These are phyloP conservation scores for Lycophotia porphyrea DNA, from an alignment of 2,888 invertebrate genomes.

Conservation along the genomic window DNA sequence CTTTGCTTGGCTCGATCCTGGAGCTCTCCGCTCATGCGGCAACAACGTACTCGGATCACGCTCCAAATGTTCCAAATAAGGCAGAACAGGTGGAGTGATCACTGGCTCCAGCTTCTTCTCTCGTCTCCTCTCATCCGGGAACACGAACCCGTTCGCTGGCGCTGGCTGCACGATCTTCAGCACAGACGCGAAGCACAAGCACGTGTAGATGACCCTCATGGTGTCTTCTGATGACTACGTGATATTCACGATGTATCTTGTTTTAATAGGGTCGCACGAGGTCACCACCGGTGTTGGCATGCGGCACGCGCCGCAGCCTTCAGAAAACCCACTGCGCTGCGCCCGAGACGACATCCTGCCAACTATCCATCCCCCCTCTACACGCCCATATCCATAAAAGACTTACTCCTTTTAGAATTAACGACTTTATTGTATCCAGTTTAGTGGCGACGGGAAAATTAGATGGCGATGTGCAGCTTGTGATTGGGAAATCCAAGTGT, in stretches of 20 bases:
- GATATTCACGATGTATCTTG: conserved; percentile 81
- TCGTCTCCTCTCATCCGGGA: conserved; percentile 83
- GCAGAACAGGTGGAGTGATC: conserved; percentile 88
- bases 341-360: conserved; percentile 84
- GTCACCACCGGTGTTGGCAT: conserved; percentile 87
- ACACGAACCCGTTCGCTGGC: conserved; percentile 82
- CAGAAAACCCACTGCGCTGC: conserved; percentile 89
- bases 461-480: conserved; percentile 67
- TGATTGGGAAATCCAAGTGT: conserved; percentile 84
- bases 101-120: conserved; percentile 84
- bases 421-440: conserved; percentile 81
- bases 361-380: conserved; percentile 80
- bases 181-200: conserved; percentile 75
- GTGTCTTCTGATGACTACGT: conserved; percentile 81
- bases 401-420: conserved; percentile 79
- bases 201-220: conserved; percentile 84
- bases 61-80: conserved; percentile 87
- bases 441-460: conserved; percentile 74
- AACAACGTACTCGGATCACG: conserved; percentile 87
- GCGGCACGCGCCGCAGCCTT: conserved; percentile 90
- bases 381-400: conserved; percentile 67
- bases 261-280: conserved; percentile 89
- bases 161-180: conserved; percentile 73
- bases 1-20: conserved; percentile 70
- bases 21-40: conserved; percentile 75